Base-by-base conservation (phyloP, 2,797 vertebrate genomes). In the Oceanodroma leucorhoa region DNA sequence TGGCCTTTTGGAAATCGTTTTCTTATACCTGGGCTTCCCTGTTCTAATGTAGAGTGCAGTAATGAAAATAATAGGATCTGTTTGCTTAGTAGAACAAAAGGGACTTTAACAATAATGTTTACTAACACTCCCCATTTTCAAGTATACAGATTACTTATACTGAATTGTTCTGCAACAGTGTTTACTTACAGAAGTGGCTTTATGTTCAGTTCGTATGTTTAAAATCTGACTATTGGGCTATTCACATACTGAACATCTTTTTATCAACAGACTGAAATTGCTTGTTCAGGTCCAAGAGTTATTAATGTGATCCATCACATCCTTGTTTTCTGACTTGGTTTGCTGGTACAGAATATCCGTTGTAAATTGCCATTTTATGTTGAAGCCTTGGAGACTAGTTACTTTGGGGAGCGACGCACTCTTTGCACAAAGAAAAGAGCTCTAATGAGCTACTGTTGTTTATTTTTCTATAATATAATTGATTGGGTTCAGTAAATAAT, bases 361-460 rank as follows among this genome's bases (percentile, higher is more conserved):
- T 96, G 94, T 95, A 96, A 97, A 94, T 95, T 98, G 96, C 93
- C 81, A 73, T 97, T 96, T 97, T 90, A 71, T 84, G 69, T 72
- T 85, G 91, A 82, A 96, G 88, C 96, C 70, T 81, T 93, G 69
- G 96, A 97, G 96, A 96, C 77, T 94, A 46, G 95, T 89, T 97
- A 96, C 96, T 97, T 93, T 82, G 85, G 96, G 95, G 91, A 97
- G 82, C 57, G 6, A 93, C 45, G 22, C 81, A 92, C 88, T 97
- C 97, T 97, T 97, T 97, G 97, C 98, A 97, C 97, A 98, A 97
- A 98, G 98, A 98, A 98, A 98, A 97, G 98, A 98, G 98, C 98
- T 98, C 98, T 99, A 99, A 99, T 99, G 99, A 99, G 99, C 99
- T 99, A 99, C 99, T 99, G 98, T 99, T 99, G 98, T 99, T 99